Evolutionary conservation across 2,888 invertebrate species (phyloP).

Genomic region (Oasisia sp.): DNA sequence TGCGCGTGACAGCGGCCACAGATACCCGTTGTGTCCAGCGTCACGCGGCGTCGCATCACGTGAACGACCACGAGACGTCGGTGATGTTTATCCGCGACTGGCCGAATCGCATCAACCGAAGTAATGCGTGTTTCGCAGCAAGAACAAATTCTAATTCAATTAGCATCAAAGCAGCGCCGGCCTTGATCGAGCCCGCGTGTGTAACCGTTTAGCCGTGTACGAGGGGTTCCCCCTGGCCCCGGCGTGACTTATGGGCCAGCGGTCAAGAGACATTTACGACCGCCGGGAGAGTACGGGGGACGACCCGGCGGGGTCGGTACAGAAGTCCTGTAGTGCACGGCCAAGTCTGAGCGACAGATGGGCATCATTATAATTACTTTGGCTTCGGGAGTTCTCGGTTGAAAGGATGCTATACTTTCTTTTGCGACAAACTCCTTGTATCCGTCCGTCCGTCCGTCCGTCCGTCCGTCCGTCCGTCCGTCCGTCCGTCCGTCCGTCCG

Average conservation of each 20-base stretch:
- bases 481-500: too few species aligned
- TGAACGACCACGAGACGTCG: background rate
- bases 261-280: conserved; percentile 10
- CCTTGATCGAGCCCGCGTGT: background rate
- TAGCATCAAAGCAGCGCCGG: background rate
- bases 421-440: background rate
- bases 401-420: background rate
- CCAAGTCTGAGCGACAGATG: background rate
- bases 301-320: background rate
- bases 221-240: background rate
- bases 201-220: background rate
- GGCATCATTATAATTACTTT: background rate
- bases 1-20: background rate
- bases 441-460: too few species aligned
- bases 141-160: conserved; percentile 3
- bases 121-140: background rate
- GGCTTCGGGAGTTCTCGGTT: background rate
- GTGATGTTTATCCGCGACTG: background rate
- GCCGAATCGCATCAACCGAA: background rate
- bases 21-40: background rate
- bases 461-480: too few species aligned
- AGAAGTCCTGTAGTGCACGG: background rate
- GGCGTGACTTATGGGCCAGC: background rate
- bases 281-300: background rate
- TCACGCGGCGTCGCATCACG: background rate